phyloP scores from a whole-genome alignment of 2,888 invertebrate genomes.

The Neria commutata region DNA sequence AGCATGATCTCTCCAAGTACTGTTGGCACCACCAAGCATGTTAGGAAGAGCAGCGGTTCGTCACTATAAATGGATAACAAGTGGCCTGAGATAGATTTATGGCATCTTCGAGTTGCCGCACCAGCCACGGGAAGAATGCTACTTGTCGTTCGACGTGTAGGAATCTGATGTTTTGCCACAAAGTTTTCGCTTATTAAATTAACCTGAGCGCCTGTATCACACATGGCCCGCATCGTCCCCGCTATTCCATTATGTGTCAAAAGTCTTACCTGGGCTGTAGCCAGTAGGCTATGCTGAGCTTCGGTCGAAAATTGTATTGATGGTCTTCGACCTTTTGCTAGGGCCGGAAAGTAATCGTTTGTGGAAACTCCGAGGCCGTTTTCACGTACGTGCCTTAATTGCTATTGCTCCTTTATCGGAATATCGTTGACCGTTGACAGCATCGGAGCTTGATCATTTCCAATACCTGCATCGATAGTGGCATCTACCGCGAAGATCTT shows the following conservation, averaged over 20 bases:
- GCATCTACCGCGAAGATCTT: too few species aligned
- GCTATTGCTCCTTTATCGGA: too few species aligned
- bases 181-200: constrained; percentile 4
- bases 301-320: too few species aligned
- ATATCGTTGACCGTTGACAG: too few species aligned
- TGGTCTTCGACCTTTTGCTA: too few species aligned
- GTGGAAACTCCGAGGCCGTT: too few species aligned
- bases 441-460: too few species aligned
- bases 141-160: background rate
- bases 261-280: constrained; percentile 9
- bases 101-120: background rate
- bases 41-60: background rate
- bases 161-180: background rate
- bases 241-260: background rate
- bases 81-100: background rate
- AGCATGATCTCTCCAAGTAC: background rate
- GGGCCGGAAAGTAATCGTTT: too few species aligned
- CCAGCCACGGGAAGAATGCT: background rate
- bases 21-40: background rate
- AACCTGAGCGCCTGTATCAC: constrained; percentile 1
- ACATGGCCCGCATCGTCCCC: background rate
- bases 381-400: too few species aligned
- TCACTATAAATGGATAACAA: background rate
- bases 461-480: too few species aligned
- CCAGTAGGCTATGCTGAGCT: constrained; percentile 7